Evolutionary conservation across 2,797 vertebrate species (phyloP).

Genomic region (Enoplosus armatus): DNA sequence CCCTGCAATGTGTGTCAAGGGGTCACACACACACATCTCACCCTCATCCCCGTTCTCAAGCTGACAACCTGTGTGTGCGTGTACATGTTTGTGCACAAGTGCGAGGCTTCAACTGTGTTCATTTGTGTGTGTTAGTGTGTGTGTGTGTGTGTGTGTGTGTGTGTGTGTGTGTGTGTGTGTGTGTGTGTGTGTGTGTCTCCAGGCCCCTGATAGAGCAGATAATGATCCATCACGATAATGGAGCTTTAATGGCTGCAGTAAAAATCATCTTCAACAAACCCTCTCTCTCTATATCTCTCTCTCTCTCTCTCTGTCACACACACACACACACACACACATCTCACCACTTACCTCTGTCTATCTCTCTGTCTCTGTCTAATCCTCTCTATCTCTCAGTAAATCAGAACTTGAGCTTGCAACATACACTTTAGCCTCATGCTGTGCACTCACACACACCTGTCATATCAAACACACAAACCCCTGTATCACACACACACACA

Average conservation of each 20-base stretch:
- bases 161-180: constrained; percentile 28
- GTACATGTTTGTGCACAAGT: constrained; percentile 10
- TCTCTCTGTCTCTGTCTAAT: constrained; percentile 54
- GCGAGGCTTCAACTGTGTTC: not conserved
- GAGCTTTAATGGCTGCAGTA: constrained; percentile 79
- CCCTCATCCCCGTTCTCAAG: constrained; percentile 38
- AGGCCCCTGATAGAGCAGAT: constrained; percentile 66
- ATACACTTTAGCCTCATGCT: constrained; percentile 34
- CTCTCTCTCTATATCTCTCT: constrained; percentile 13
- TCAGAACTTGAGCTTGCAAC: constrained; percentile 49
- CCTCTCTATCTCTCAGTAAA: constrained; percentile 56
- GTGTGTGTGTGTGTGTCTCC: constrained; percentile 42
- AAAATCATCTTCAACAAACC: constrained; percentile 72
- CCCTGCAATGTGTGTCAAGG: constrained; percentile 63
- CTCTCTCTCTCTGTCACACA: not conserved
- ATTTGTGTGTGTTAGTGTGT: constrained; percentile 18
- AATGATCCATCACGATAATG: constrained; percentile 80
- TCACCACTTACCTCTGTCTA: constrained; percentile 37
- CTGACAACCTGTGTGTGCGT: constrained; percentile 60
- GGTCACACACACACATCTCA: constrained; percentile 46
- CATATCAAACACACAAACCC: constrained; percentile 43
- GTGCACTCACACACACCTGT: constrained; percentile 46
- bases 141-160: constrained; percentile 6
- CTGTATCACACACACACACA: constrained; percentile 34
- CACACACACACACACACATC: constrained; percentile 9